Conservation (phyloP, 23 tunicate species). For the Corella eumyota region DNA sequence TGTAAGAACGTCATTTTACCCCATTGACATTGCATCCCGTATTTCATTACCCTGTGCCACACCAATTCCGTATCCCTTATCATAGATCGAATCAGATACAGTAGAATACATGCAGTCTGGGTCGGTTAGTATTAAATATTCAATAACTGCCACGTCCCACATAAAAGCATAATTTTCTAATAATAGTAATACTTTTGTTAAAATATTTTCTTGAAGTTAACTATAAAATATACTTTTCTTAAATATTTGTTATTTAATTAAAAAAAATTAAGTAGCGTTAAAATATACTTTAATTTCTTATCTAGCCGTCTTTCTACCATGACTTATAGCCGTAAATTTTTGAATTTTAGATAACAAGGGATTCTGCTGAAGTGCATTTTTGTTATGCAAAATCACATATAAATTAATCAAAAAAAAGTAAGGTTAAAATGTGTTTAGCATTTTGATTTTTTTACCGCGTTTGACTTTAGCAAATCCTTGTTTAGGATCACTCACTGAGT, state of each 20-base stretch:
- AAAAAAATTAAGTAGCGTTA: too few species aligned
- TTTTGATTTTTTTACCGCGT: too few species aligned
- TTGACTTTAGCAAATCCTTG: conserved; percentile 45
- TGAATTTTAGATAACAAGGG: too few species aligned
- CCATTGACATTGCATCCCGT: conserved; percentile 43
- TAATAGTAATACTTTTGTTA: background rate
- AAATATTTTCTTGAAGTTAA: background rate
- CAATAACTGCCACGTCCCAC: conserved; percentile 74
- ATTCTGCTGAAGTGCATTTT: too few species aligned
- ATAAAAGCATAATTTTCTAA: conserved; percentile 62
- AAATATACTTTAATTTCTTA: too few species aligned
- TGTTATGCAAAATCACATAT: too few species aligned
- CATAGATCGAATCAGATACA: conserved; percentile 38
- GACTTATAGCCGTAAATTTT: too few species aligned
- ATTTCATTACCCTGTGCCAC: conserved; percentile 50
- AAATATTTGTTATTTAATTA: too few species aligned
- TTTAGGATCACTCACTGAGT: conserved; percentile 37
- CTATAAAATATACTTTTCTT: too few species aligned
- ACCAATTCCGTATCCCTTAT: conserved; percentile 71
- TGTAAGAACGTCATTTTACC: conserved; percentile 4
- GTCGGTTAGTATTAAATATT: conserved; percentile 46
- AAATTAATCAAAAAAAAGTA: too few species aligned
- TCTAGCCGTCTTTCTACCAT: too few species aligned
- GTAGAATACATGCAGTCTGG: conserved; percentile 49
- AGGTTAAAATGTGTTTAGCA: too few species aligned